Percentiles rank a stretch among this genome's conserved stretches.
Evolutionary conservation across 2,888 invertebrate species (phyloP).

Genomic region (Crioceris asparagi): DNA sequence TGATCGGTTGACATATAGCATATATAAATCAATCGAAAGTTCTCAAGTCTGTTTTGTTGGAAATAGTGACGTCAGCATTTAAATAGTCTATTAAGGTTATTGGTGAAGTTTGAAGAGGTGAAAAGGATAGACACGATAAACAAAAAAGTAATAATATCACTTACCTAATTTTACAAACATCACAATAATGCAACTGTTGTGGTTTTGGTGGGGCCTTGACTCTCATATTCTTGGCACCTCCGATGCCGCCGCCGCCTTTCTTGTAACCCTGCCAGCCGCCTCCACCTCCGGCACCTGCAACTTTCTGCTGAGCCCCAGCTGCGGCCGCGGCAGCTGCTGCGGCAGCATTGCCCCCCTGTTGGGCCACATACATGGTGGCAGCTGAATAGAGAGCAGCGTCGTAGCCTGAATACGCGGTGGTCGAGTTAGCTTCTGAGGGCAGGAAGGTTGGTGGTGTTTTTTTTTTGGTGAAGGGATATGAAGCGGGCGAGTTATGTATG

Average conservation of each 20-base stretch:
- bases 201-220: conserved; percentile 79
- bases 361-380: conserved; percentile 89
- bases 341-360: conserved; percentile 47
- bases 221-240: conserved; percentile 52
- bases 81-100: too few species aligned
- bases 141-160: too few species aligned
- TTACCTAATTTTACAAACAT: conserved; percentile 95
- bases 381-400: conserved; percentile 94
- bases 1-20: too few species aligned
- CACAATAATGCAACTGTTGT: conserved; percentile 93
- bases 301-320: conserved; percentile 48
- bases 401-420: conserved; percentile 73
- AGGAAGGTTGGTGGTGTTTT: too few species aligned
- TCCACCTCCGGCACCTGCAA: conserved; percentile 31
- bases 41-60: too few species aligned
- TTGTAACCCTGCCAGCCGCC: conserved; percentile 51
- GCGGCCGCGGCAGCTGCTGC: conserved; percentile 36
- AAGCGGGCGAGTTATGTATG: too few species aligned
- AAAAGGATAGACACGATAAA: too few species aligned
- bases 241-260: conserved; percentile 46
- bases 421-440: conserved; percentile 44
- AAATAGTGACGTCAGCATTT: too few species aligned
- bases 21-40: too few species aligned
- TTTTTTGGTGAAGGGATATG: too few species aligned
- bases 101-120: too few species aligned